phyloP scores from a whole-genome alignment of 2,113 vertebrate species.

The Lampris incognitus region DNA sequence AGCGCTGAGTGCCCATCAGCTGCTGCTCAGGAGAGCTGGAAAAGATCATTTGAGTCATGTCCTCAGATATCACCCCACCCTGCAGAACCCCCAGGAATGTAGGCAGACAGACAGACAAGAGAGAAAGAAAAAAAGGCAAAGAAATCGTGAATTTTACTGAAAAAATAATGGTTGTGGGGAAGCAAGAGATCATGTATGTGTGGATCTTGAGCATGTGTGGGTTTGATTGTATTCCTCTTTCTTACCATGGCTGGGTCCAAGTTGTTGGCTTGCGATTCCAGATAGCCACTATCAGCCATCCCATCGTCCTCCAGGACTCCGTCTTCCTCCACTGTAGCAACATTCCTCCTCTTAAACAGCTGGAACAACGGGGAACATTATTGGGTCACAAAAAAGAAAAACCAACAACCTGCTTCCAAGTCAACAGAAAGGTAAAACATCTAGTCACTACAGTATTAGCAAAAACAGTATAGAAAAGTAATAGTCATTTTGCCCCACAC shows the following conservation, averaged over 20 bases:
- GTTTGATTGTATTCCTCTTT: constrained; percentile 9
- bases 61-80: constrained; percentile 91
- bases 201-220: neutral
- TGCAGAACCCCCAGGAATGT: constrained; percentile 32
- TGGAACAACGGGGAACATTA: constrained; percentile 61
- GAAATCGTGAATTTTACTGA: neutral
- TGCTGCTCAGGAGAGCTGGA: constrained; percentile 95
- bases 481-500: neutral
- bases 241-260: constrained; percentile 93
- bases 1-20: constrained; percentile 96
- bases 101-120: neutral
- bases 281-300: constrained; percentile 95
- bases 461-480: neutral
- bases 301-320: constrained; percentile 91
- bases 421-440: no score
- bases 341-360: constrained; percentile 98
- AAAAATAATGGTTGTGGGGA: neutral
- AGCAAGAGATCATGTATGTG: neutral
- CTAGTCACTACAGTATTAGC: no score
- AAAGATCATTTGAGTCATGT: constrained; percentile 99
- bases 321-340: constrained; percentile 92
- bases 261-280: constrained; percentile 96
- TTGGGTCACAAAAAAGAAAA: neutral
- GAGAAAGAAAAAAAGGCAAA: neutral
- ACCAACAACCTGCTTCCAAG: neutral